Evolutionary conservation across 2,888 invertebrate species (phyloP).

Genomic region (Drosophila ezoana): DNA sequence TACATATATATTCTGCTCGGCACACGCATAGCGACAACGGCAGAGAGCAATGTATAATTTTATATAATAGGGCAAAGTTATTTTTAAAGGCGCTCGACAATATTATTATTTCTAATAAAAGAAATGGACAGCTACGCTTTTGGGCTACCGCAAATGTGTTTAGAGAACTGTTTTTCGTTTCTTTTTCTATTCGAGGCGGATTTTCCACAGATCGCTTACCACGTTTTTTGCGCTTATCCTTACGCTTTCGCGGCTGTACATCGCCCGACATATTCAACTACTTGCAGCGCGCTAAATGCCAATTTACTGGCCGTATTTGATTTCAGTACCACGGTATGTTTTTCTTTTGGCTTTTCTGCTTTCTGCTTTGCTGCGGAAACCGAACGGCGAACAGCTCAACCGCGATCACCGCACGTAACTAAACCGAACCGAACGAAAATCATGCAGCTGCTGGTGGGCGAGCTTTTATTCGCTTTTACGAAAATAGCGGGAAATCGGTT

Average conservation of each 20-base stretch:
- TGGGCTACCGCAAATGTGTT: slow-evolving; percentile 22
- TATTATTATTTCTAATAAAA: slow-evolving; percentile 77
- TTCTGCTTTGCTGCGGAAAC: slow-evolving; percentile 12
- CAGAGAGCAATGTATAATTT: slow-evolving; percentile 77
- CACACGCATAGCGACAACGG: slow-evolving; percentile 75
- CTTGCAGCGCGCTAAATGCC: slow-evolving; percentile 23
- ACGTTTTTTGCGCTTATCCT: slow-evolving; percentile 93
- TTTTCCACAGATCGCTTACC: slow-evolving; percentile 83
- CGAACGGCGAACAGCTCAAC: slow-evolving; percentile 51
- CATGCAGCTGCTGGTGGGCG: slow-evolving; percentile 7
- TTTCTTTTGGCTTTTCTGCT: slow-evolving; percentile 6
- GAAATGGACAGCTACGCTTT: slow-evolving; percentile 62
- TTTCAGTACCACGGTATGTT: slow-evolving; percentile 42
- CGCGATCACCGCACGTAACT: slow-evolving; percentile 66
- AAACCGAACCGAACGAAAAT: slow-evolving; percentile 31
- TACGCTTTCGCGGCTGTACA: slow-evolving; percentile 93
- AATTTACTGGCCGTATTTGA: slow-evolving; percentile 41
- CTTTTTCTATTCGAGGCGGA: not conserved
- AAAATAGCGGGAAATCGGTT: slow-evolving; percentile 39
- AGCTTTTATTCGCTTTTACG: slow-evolving; percentile 37
- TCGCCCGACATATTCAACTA: slow-evolving; percentile 91
- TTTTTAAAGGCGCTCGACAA: slow-evolving; percentile 79
- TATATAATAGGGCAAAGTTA: slow-evolving; percentile 83
- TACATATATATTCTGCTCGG: slow-evolving; percentile 24
- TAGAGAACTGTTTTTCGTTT: slow-evolving; percentile 13